Evolutionary conservation across 2,888 invertebrate species (phyloP), one percentile per base, ranked within the genome.

Genomic region (Epiperipatus broadwayi): DNA sequence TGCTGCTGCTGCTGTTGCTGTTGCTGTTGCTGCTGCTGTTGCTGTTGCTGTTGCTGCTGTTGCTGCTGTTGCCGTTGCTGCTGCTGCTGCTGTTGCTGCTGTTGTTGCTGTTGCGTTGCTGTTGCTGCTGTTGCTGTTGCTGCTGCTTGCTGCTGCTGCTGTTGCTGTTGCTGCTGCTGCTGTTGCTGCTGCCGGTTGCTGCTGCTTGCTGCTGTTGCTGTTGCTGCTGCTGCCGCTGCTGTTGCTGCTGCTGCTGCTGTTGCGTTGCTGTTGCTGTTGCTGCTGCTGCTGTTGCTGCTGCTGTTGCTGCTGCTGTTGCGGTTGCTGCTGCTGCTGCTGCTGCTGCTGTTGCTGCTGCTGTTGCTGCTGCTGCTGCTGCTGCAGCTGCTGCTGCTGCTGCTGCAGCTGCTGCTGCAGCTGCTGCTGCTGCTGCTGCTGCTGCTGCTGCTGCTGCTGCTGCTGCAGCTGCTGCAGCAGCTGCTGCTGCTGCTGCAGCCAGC

Each of bases 11-110:
- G 31, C 12, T 30, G 31, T 30, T 14, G 31, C 12, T 30, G n/a
- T 30, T 30, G 31, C 7, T 30, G 31, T n/a, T n/a, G 31, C 12
- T 30, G 31, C 7, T n/a, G 31, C 12, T 30, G 14, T 30, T 14
- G 31, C 12, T 30, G n/a, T 30, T 30, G 31, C 14, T 30, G 31
- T 12, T 30, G 31, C 14, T 30, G 31, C 14, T 30, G 31, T 30
- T 30, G n/a, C 12, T 30, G 31, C 7, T 25, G 25, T 25, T 25
- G 25, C n/a, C n/a, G 25, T 7, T 25, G 25, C 25, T 25, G 25
- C 25, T 25, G 25, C 25, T 25, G n/a, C n/a, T 7, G 25, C 25
- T n/a, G n/a, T n/a, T n/a, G n/a, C n/a, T 25, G 7, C 25, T 25
- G 25, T n/a, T 12, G n/a, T n/a, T n/a, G n/a, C n/a, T n/a, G n/a